These are phyloP conservation scores for Irena cyanogastra DNA, from an alignment of 2,113 vertebrate species.

Conservation along the genomic window DNA sequence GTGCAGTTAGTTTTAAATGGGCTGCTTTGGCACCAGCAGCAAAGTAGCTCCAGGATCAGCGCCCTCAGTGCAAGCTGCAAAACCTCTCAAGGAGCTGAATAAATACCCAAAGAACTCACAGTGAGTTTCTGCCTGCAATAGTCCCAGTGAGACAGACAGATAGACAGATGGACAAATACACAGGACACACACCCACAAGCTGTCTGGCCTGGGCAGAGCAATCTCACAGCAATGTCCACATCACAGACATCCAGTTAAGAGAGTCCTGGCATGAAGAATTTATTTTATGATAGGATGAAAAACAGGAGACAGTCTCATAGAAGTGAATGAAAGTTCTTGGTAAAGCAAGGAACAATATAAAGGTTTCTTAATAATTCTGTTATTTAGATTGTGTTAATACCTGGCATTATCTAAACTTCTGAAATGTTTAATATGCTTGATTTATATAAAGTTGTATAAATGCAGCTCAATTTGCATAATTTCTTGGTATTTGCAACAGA, in stretches of 20 bases:
- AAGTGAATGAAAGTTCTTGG: background rate
- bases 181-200: background rate
- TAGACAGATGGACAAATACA: background rate
- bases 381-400: background rate
- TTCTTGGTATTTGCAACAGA: background rate
- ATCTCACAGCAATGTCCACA: background rate
- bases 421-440: background rate
- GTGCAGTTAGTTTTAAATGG: background rate
- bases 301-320: background rate
- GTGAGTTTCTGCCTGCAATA: background rate
- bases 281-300: background rate
- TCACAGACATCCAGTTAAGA: background rate
- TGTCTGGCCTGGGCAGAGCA: background rate
- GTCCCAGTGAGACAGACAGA: background rate
- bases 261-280: background rate
- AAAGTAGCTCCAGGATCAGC: background rate
- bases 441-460: background rate
- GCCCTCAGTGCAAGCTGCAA: background rate
- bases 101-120: background rate
- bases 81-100: background rate
- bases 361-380: background rate
- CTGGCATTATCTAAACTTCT: background rate
- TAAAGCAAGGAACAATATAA: background rate
- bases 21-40: background rate
- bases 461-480: background rate